Conservation (phyloP, 1,140 invertebrate genomes). For the Drosophila persimilis region DNA sequence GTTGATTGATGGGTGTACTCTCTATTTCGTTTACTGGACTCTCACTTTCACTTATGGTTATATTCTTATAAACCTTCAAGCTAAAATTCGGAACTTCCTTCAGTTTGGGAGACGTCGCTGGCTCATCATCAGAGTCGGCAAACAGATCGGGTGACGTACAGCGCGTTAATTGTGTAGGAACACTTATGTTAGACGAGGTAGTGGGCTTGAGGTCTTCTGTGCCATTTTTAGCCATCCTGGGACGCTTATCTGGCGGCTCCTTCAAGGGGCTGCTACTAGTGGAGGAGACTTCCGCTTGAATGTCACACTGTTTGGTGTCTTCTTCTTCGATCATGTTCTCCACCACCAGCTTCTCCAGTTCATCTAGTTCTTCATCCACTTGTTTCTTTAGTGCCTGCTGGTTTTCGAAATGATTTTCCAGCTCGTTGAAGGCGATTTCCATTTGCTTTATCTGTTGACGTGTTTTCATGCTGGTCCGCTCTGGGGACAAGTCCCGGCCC, state of each 20-base stretch:
- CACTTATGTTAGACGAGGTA: not conserved
- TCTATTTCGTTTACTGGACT: slow-evolving; percentile 56
- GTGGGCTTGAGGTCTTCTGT: slow-evolving; percentile 22
- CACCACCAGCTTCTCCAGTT: slow-evolving; percentile 47
- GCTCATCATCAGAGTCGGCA: slow-evolving; percentile 68
- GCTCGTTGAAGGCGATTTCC: slow-evolving; percentile 36
- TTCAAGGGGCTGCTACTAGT: slow-evolving; percentile 39
- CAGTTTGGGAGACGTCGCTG: slow-evolving; percentile 5
- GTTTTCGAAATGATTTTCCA: slow-evolving; percentile 50
- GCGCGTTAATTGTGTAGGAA: slow-evolving; percentile 37
- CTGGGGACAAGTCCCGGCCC: slow-evolving; percentile 66
- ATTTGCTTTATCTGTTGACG: slow-evolving; percentile 23
- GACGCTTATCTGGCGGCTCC: slow-evolving; percentile 59
- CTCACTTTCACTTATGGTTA: slow-evolving; percentile 8
- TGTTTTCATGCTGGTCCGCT: slow-evolving; percentile 2
- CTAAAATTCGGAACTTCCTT: slow-evolving; percentile 38
- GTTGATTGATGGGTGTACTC: slow-evolving; percentile 14
- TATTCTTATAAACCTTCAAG: slow-evolving; percentile 45
- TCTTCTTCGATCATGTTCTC: slow-evolving; percentile 57
- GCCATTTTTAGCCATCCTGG: slow-evolving; percentile 5
- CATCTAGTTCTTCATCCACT: slow-evolving; percentile 37
- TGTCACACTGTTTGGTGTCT: slow-evolving; percentile 1
- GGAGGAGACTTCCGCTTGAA: not conserved
- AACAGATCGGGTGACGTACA: slow-evolving; percentile 73
- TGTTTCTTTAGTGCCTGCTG: slow-evolving; percentile 5